These are phyloP conservation scores for Plectrocnemia conspersa DNA, from an alignment of 1,140 invertebrate genomes.

Conservation along the genomic window DNA sequence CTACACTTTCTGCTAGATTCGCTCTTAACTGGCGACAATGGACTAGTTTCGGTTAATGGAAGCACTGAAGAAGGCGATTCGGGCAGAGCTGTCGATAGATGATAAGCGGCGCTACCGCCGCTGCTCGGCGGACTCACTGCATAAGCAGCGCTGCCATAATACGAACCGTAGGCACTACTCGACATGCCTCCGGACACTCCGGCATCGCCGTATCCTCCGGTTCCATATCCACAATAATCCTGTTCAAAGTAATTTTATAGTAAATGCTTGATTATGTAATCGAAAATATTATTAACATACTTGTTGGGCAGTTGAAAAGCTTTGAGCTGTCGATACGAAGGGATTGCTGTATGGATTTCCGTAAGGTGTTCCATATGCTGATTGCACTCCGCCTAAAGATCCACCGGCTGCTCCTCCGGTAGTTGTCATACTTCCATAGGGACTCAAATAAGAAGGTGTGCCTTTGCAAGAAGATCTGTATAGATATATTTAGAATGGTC, in stretches of 20 bases:
- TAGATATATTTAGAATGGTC: background rate
- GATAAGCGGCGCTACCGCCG: slow-evolving; percentile 30
- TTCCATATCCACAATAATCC: slow-evolving; percentile 29
- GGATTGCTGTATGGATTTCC: slow-evolving; percentile 55
- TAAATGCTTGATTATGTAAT: background rate
- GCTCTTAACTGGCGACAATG: slow-evolving; percentile 51
- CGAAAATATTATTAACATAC: slow-evolving; percentile 39
- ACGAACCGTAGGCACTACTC: slow-evolving; percentile 17
- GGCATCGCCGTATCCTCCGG: slow-evolving; percentile 16
- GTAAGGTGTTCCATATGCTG: slow-evolving; percentile 52
- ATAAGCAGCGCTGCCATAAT: slow-evolving; percentile 24
- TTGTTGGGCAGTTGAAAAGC: slow-evolving; percentile 60
- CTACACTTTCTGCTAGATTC: slow-evolving; percentile 48
- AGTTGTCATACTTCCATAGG: slow-evolving; percentile 43
- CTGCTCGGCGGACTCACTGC: slow-evolving; percentile 33
- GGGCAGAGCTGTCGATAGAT: slow-evolving; percentile 40
- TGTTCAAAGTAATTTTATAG: slow-evolving; percentile 7
- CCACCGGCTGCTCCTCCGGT: slow-evolving; percentile 42
- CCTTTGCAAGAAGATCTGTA: slow-evolving; percentile 49
- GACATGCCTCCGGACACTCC: slow-evolving; percentile 4
- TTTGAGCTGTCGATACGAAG: slow-evolving; percentile 54
- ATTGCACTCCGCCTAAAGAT: slow-evolving; percentile 47
- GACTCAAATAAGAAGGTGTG: slow-evolving; percentile 46
- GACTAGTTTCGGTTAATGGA: slow-evolving; percentile 47
- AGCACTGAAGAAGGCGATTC: slow-evolving; percentile 51